Evolutionary conservation across 2,113 vertebrate species (phyloP), one percentile per base, ranked within the genome.

Genomic region (Urocitellus parryii): DNA sequence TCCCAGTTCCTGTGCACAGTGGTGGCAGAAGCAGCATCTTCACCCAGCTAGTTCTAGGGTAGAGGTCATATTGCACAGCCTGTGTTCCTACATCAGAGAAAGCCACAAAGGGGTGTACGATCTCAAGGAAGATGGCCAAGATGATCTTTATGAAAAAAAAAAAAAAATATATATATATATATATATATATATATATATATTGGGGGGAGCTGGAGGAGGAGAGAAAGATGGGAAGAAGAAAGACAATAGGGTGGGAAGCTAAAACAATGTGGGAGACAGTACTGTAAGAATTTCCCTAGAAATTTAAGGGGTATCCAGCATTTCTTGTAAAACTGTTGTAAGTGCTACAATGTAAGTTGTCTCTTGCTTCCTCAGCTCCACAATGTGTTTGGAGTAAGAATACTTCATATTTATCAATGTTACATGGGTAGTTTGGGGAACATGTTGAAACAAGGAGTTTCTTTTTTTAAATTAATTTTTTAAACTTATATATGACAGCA

Each of bases 391-490:
- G 5, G 22, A 86, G 20, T 76, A 81, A 67, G 63, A 37, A 16
- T 4, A 70, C 58, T 65, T 42, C 53, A 22, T 12, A 45, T 39
- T 83, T 39, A 56, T 12, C 0, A 6, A 1, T 11, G 34, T 11
- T 89, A 51, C 61, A 5, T 22, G 5, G 56, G 45, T 73, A 37
- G 37, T 18, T 34, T 72, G 89, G 56, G 8, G 37, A 24, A 65
- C 7, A 20, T 14, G 12, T 42, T 32, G 37, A 92, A 87, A 94
- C 51, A 79, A 83, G 37, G 4, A 78, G n/a, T 85, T 91, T 96
- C 34, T 45, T 45, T 45, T 45, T 45, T 45, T 45, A 7, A 45
- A 45, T 45, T 45, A 45, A 45, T 45, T 45, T 45, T 45, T 45
- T 0, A 45, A 45, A 45, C 8, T 45, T 45, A 45, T 45, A 45